Conservation (phyloP, 2,113 vertebrate genomes). For the Gallinago media region DNA sequence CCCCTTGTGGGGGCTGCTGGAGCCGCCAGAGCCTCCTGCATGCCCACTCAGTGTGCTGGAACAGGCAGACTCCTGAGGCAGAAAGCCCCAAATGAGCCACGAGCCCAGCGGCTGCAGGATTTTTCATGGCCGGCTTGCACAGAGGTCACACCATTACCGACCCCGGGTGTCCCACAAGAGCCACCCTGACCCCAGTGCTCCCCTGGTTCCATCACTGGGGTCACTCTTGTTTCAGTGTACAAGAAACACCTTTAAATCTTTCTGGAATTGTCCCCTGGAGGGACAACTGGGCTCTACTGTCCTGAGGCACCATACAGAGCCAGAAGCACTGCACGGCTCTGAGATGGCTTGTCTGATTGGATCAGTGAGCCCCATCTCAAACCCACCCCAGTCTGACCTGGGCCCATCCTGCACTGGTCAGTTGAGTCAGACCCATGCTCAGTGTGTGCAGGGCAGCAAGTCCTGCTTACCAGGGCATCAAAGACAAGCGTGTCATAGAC, state of each 20-base stretch:
- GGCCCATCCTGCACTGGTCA: not conserved
- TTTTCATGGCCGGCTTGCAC: not conserved
- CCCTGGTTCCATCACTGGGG: fast-evolving
- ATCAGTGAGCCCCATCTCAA: not conserved
- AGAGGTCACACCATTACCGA: not conserved
- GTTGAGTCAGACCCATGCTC: not conserved
- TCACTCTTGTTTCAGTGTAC: not conserved
- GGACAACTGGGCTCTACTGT: fast-evolving
- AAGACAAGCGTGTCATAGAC: conserved; percentile 84
- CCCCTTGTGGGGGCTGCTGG: fast-evolving
- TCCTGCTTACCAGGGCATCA: conserved; percentile 81
- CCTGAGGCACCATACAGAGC: fast-evolving
- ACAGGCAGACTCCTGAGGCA: fast-evolving
- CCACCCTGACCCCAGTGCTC: not conserved
- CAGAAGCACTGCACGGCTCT: fast-evolving
- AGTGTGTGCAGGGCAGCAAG: fast-evolving
- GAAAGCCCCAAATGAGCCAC: not conserved
- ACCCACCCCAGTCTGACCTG: not conserved
- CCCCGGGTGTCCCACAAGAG: fast-evolving
- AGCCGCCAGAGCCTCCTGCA: not conserved
- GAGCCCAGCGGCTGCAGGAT: not conserved
- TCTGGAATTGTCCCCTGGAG: not conserved
- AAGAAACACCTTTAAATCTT: not conserved
- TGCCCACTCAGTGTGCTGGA: fast-evolving
- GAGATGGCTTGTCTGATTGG: not conserved